Conservation (phyloP, 2,888 invertebrate species). For the Leptinotarsa tumamoca region DNA sequence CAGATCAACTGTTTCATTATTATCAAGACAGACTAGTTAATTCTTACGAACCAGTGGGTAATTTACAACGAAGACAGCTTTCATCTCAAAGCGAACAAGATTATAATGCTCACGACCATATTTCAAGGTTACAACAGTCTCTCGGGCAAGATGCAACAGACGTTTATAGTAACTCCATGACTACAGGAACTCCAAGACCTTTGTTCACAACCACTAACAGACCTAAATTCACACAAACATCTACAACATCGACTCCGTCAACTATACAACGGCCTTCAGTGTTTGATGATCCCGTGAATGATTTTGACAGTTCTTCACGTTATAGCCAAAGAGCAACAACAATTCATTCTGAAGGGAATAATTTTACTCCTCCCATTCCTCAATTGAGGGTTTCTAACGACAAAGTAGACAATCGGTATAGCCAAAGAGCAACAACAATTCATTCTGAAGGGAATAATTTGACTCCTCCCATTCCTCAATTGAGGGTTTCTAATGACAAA, state of each 20-base stretch:
- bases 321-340: constrained; percentile 62
- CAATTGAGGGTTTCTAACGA: constrained; percentile 69
- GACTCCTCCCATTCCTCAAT: constrained; percentile 70
- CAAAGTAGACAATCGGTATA: constrained; percentile 48
- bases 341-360: constrained; percentile 67
- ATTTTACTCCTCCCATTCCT: constrained; percentile 69
- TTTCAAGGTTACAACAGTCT: constrained; percentile 72
- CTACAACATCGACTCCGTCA: constrained; percentile 63
- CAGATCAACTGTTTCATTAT: constrained; percentile 56
- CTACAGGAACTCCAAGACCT: constrained; percentile 75
- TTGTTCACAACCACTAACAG: constrained; percentile 77
- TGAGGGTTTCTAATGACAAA: constrained; percentile 67
- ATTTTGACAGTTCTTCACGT: constrained; percentile 49
- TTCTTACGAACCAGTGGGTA: constrained; percentile 67
- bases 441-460: constrained; percentile 66
- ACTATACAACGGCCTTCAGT: constrained; percentile 54
- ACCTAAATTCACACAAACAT: constrained; percentile 66
- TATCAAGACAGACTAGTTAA: constrained; percentile 67
- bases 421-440: constrained; percentile 65
- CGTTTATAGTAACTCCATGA: constrained; percentile 76
- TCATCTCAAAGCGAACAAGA: constrained; percentile 70
- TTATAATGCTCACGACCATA: constrained; percentile 68
- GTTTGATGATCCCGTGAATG: constrained; percentile 48
- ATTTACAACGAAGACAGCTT: constrained; percentile 74
- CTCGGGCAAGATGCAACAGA: constrained; percentile 76